A percentile compares a stretch with the other conserved stretches of the same genome.
These are phyloP conservation scores for Thaumetopoea pityocampa DNA, from an alignment of 1,140 invertebrate species.

Conservation along the genomic window DNA sequence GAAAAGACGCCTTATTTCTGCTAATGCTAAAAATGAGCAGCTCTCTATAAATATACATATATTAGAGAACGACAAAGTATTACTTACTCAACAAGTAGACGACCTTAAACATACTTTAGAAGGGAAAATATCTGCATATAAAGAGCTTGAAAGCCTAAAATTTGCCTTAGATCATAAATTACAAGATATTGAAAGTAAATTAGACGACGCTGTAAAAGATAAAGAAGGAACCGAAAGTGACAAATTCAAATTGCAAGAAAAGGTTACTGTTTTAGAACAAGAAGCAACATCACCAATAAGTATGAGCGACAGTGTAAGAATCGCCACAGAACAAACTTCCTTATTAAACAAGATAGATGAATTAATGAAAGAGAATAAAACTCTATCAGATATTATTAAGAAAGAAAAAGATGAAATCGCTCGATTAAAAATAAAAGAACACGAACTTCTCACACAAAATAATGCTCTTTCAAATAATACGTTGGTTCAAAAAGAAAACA, in stretches of 20 bases:
- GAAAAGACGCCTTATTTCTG: conserved; percentile 45
- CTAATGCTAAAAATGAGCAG: conserved; percentile 65
- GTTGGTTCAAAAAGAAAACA: conserved; percentile 23
- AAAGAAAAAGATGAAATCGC: conserved; percentile 27
- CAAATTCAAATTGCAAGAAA: conserved; percentile 39
- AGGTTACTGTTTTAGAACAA: conserved; percentile 25
- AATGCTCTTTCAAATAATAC: conserved; percentile 32
- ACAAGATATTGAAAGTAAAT: conserved; percentile 38
- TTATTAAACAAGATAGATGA: conserved; percentile 24
- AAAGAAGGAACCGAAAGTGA: conserved; percentile 42
- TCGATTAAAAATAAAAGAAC: conserved; percentile 25
- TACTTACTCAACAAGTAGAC: conserved; percentile 58
- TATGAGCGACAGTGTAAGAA: conserved; percentile 14
- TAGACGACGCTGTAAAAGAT: conserved; percentile 38
- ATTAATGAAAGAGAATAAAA: conserved; percentile 33
- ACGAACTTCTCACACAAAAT: conserved; percentile 31
- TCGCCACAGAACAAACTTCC: conserved; percentile 24
- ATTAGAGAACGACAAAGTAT: conserved; percentile 69
- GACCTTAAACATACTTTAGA: conserved; percentile 48
- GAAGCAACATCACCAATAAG: conserved; percentile 9
- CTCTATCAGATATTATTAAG: conserved; percentile 28
- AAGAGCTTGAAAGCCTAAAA: conserved; percentile 40
- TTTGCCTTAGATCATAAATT: conserved; percentile 40
- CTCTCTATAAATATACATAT: conserved; percentile 64
- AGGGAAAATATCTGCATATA: conserved; percentile 30